Evolutionary conservation across 2,797 vertebrate genomes (phyloP).

Genomic region (Falco naumanni): DNA sequence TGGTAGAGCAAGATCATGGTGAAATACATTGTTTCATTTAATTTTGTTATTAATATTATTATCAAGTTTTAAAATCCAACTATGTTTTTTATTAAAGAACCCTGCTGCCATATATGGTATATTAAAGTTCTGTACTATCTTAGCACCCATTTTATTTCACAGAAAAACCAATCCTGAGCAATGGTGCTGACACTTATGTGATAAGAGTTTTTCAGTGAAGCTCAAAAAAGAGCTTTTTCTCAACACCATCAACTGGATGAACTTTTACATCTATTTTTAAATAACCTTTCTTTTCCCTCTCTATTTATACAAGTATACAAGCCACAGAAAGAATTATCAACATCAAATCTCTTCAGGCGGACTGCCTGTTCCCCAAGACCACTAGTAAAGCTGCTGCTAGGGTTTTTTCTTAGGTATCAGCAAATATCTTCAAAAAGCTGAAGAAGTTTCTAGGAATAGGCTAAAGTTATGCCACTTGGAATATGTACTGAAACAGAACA

Average conservation of each 20-base stretch:
- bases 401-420: background rate
- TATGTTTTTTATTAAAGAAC: background rate
- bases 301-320: background rate
- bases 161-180: background rate
- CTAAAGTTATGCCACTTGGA: background rate
- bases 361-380: background rate
- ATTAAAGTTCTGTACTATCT: background rate
- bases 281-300: background rate
- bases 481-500: no score
- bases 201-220: background rate
- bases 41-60: background rate
- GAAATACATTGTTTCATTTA: background rate
- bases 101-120: fast-evolving
- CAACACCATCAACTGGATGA: background rate
- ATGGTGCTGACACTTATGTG: background rate
- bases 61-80: background rate
- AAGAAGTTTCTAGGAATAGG: background rate
- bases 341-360: background rate
- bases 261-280: background rate
- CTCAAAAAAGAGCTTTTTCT: background rate
- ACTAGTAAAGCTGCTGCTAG: background rate
- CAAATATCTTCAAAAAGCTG: background rate
- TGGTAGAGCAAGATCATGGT: background rate
- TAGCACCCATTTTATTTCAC: background rate
- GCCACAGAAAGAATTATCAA: background rate